Evolutionary conservation across 2,888 invertebrate genomes (phyloP), one percentile per base, ranked within the genome.

Genomic region (Erannis defoliaria): DNA sequence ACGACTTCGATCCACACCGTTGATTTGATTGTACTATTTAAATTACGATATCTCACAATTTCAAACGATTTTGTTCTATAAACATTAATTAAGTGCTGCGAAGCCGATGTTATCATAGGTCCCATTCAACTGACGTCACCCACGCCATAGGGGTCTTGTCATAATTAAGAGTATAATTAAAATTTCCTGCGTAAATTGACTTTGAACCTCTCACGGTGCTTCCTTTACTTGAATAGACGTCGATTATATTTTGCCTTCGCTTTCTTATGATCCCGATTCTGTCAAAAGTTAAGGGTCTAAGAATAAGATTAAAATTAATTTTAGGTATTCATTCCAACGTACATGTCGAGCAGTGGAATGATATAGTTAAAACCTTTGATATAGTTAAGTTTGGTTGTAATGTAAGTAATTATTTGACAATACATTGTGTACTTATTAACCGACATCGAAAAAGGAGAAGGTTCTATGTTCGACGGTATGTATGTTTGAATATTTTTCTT

Each of bases 131-230:
- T 10, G 33, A 12, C 21, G 42, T 43, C 42, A 19, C 40, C 19
- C 40, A 14, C 42, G 42, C 42, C 42, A 43, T 23, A 43, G 23
- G 40, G 33, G 19, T 23, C 49, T 35, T 21, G 19, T 21, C 6
- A 49, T 49, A 37, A 37, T 37, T 37, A 49, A 1, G 33, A 23
- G 42, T 9, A 21, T 37, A 49, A 49, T 49, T 31, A 35, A 49
- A 49, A 49, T 49, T 49, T 37, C 49, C 37, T 12, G 9, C 12
- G 21, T 21, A 49, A 49, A 49, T 37, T 49, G 21, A 37, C 49
- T 48, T 48, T 19, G 19, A 33, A 35, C 48, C 48, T 46, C 21
- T 29, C 16, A 10, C 4, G 19, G 16, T 16, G 26, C 31, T 31
- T 46, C 18, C 16, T 29, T 18, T 29, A 16, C 18, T 19, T 18